Evolutionary conservation across 2,888 invertebrate genomes (phyloP).

Genomic region (Ellobium chinense): DNA sequence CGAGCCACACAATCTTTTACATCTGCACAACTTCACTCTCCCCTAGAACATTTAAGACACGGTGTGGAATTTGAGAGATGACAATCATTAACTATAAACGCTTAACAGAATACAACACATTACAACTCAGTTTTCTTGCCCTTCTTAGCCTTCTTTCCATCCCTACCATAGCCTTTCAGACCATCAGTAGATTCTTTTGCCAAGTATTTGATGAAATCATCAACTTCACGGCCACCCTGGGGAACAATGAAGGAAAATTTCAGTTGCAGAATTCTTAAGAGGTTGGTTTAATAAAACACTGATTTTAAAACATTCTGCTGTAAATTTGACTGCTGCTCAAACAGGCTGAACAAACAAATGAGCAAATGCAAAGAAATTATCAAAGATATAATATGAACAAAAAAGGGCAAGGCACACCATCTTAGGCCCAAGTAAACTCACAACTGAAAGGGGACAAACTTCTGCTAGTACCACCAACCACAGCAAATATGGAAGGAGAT

Average conservation of each 20-base stretch:
- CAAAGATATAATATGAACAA: too few relatives aligned
- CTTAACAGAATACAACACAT: not conserved
- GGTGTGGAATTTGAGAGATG: slow-evolving; percentile 23
- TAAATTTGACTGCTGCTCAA: too few relatives aligned
- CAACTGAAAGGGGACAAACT: too few relatives aligned
- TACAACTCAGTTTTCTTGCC: slow-evolving; percentile 37
- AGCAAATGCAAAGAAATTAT: too few relatives aligned
- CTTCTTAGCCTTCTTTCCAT: slow-evolving; percentile 83
- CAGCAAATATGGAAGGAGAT: too few relatives aligned
- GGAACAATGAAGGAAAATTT: too few relatives aligned
- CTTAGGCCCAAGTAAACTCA: too few relatives aligned
- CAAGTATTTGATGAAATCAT: slow-evolving; percentile 97
- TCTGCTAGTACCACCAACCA: too few relatives aligned
- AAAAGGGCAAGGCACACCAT: too few relatives aligned
- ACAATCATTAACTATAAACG: not conserved
- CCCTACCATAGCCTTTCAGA: slow-evolving; percentile 91
- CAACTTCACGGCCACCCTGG: slow-evolving; percentile 92
- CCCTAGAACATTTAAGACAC: not conserved
- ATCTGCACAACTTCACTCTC: not conserved
- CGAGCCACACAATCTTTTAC: not conserved
- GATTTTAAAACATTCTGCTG: too few relatives aligned
- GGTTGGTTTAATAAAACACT: not conserved
- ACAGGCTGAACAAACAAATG: too few relatives aligned
- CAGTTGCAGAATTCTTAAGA: too few relatives aligned
- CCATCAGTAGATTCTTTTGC: slow-evolving; percentile 93